Evolutionary conservation across 1,140 invertebrate species (phyloP).

Genomic region (Brachionus plicatilis): DNA sequence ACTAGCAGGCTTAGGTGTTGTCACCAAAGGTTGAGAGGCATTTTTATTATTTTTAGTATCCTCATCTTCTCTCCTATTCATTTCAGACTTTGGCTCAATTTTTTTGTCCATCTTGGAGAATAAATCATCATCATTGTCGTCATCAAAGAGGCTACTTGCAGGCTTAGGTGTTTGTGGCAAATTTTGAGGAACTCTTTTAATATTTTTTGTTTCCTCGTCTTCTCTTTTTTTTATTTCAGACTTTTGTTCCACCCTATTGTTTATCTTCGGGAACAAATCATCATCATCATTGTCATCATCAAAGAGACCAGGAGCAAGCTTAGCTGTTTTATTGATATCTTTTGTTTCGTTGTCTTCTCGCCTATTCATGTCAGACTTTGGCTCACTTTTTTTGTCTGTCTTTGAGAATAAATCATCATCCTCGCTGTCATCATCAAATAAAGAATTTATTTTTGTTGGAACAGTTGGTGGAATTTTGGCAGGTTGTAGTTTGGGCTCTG

Average conservation of each 20-base stretch:
- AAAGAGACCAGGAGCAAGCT: not conserved
- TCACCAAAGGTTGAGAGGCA: not conserved
- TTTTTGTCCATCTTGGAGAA: not conserved
- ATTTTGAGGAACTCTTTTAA: not conserved
- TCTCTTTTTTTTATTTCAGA: not conserved
- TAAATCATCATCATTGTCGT: not conserved
- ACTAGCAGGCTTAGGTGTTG: not conserved
- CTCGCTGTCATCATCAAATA: not conserved
- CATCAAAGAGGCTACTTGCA: not conserved
- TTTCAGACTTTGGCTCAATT: not conserved
- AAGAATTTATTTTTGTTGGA: not conserved
- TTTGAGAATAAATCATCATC: not conserved
- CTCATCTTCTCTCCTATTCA: not conserved
- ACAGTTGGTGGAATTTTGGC: too few species aligned
- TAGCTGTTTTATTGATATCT: not conserved
- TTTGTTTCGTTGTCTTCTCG: not conserved
- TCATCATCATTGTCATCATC: constrained; percentile 5
- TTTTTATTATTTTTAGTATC: not conserved
- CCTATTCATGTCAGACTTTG: not conserved
- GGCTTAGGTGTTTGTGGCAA: too few species aligned
- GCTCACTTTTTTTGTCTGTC: not conserved
- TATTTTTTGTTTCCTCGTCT: not conserved
- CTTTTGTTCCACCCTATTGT: not conserved
- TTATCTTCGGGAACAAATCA: not conserved
- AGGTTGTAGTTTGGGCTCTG: not conserved